A percentile compares a stretch with the other conserved stretches of the same genome.
These are phyloP conservation scores for Rhingia rostrata DNA, from an alignment of 2,888 invertebrate species.

Conservation along the genomic window DNA sequence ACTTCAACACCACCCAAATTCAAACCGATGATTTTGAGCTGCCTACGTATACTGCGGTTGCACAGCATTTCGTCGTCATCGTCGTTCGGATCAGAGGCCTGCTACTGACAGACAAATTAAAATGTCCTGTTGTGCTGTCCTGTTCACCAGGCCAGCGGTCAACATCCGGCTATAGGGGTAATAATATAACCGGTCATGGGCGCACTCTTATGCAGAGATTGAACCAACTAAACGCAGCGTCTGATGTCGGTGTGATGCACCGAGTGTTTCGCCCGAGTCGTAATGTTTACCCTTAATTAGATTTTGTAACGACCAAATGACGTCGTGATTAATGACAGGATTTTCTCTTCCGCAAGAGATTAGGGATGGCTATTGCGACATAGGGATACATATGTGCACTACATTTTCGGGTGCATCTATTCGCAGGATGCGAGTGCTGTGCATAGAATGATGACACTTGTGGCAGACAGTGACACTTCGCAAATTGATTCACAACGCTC, in stretches of 20 bases:
- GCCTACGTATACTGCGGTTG: slow-evolving; percentile 64
- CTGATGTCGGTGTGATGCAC: slow-evolving; percentile 57
- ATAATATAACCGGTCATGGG: slow-evolving; percentile 53
- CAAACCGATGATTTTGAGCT: slow-evolving; percentile 62
- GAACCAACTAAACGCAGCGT: slow-evolving; percentile 29
- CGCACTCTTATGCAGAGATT: slow-evolving; percentile 41
- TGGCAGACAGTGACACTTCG: slow-evolving; percentile 68
- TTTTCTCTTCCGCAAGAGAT: slow-evolving; percentile 71
- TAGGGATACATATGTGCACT: slow-evolving; percentile 24
- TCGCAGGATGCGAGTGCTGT: slow-evolving; percentile 26
- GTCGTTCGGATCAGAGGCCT: slow-evolving; percentile 52
- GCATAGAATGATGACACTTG: slow-evolving; percentile 45
- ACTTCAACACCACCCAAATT: slow-evolving; percentile 70
- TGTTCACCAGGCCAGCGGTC: slow-evolving; percentile 65
- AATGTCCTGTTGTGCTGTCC: slow-evolving; percentile 64
- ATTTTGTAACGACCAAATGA: slow-evolving; percentile 76
- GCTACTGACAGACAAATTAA: slow-evolving; percentile 74
- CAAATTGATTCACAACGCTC: slow-evolving; percentile 67
- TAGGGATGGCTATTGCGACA: slow-evolving; percentile 70
- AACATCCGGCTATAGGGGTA: slow-evolving; percentile 64
- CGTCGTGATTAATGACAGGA: slow-evolving; percentile 76
- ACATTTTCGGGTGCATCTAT: slow-evolving; percentile 9
- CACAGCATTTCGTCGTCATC: slow-evolving; percentile 61
- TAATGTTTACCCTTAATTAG: slow-evolving; percentile 76
- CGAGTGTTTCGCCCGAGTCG: slow-evolving; percentile 70